Percentiles rank a stretch among this genome's conserved stretches.
Conservation (phyloP, 2,888 invertebrate genomes). For the Tenthredo livida region DNA sequence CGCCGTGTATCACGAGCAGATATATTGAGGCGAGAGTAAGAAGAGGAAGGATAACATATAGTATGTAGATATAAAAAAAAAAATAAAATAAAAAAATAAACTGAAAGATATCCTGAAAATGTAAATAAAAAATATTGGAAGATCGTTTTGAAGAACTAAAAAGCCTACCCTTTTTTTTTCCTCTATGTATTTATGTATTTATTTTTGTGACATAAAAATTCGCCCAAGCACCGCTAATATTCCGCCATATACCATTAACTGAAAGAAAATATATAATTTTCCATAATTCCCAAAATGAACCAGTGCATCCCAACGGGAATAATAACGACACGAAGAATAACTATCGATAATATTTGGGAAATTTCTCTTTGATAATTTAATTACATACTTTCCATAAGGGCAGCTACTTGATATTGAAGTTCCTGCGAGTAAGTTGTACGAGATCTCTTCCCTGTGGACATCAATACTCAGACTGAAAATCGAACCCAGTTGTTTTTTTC, state of each 20-base stretch:
- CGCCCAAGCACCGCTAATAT: constrained; percentile 43
- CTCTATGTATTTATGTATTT: neutral
- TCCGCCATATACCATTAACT: constrained; percentile 28
- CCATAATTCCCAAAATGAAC: constrained; percentile 61
- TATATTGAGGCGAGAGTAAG: neutral
- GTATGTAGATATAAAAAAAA: neutral
- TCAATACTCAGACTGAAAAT: constrained; percentile 64
- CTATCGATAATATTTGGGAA: constrained; percentile 46
- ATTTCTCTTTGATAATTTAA: constrained; percentile 60
- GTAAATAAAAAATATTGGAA: constrained; percentile 16
- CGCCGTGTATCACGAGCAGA: neutral
- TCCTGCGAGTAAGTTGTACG: constrained; percentile 79
- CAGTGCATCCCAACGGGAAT: constrained; percentile 59
- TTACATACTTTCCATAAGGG: constrained; percentile 79
- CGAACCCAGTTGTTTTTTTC: constrained; percentile 35
- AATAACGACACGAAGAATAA: constrained; percentile 47
- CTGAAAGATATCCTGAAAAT: neutral
- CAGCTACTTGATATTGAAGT: constrained; percentile 78
- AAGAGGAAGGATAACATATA: neutral
- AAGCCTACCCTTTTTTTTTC: neutral
- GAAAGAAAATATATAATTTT: neutral
- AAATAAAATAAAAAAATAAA: neutral
- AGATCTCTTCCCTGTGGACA: constrained; percentile 76
- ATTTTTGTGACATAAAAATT: constrained; percentile 1
- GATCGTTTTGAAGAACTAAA: neutral